Conservation (phyloP, 1,140 invertebrate species). For the Copidosoma floridanum region DNA sequence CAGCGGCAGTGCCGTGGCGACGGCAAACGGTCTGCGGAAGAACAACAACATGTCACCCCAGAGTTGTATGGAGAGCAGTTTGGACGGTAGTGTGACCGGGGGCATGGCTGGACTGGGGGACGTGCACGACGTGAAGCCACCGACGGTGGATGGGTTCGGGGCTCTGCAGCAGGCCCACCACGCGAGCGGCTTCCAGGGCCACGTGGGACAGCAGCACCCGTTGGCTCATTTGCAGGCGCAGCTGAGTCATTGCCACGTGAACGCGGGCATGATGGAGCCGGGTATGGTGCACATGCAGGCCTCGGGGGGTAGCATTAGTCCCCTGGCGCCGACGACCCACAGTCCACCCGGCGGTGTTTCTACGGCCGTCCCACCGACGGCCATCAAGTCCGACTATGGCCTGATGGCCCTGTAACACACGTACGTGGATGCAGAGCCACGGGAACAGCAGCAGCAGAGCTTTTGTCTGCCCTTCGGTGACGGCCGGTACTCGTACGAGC, state of each 20-base stretch:
- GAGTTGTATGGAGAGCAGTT: conserved; percentile 48
- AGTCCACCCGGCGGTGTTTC: conserved; percentile 47
- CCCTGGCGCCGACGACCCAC: conserved; percentile 50
- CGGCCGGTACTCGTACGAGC: conserved; percentile 29
- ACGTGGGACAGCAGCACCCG: conserved; percentile 47
- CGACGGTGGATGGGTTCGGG: conserved; percentile 43
- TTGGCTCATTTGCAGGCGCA: conserved; percentile 54
- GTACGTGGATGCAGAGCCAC: no score
- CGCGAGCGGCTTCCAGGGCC: neutral
- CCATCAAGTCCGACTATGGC: conserved; percentile 72
- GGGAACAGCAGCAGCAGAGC: no score
- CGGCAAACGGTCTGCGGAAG: conserved; percentile 57
- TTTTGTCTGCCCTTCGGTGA: no score
- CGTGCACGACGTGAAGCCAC: conserved; percentile 48
- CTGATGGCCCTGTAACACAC: conserved; percentile 74
- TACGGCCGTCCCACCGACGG: conserved; percentile 47
- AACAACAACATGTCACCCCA: conserved; percentile 60
- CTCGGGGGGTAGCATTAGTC: conserved; percentile 58
- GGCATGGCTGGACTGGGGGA: conserved; percentile 38
- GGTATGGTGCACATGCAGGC: conserved; percentile 49
- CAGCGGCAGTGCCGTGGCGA: conserved; percentile 57
- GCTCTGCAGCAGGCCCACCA: conserved; percentile 35
- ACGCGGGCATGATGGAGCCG: conserved; percentile 52
- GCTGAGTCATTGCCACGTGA: conserved; percentile 54
- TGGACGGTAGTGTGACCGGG: conserved; percentile 44